Conservation (phyloP, 1,140 invertebrate genomes). For the Homarus americanus region DNA sequence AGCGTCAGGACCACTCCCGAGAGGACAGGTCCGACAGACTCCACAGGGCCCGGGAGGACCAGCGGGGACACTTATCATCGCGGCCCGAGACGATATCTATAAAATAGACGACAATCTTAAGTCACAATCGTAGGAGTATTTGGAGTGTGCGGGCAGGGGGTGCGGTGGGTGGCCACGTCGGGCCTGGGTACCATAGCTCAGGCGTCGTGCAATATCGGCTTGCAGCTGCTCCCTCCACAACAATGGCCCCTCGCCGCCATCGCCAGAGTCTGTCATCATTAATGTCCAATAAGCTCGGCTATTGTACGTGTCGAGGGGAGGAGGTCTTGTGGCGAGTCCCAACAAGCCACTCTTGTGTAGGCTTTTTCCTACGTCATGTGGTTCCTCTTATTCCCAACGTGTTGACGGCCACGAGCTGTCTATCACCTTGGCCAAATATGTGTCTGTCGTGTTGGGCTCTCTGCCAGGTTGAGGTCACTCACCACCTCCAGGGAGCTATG, state of each 20-base stretch:
- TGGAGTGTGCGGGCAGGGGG: background rate
- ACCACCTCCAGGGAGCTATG: too few relatives aligned
- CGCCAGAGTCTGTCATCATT: constrained; percentile 14
- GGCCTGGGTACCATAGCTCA: background rate
- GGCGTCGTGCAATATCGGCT: background rate
- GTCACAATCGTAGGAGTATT: background rate
- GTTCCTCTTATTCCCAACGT: too few relatives aligned
- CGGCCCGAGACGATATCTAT: background rate
- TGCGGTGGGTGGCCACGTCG: background rate
- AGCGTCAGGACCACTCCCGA: too few relatives aligned
- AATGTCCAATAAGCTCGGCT: constrained; percentile 11
- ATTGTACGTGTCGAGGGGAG: background rate
- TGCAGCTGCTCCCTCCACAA: background rate
- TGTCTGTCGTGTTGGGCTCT: too few relatives aligned
- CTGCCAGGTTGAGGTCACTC: too few relatives aligned
- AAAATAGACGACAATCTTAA: background rate
- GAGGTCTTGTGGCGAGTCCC: background rate
- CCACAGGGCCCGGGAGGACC: background rate
- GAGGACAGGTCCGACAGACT: background rate
- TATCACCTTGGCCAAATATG: too few relatives aligned
- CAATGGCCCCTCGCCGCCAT: background rate
- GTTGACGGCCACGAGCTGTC: too few relatives aligned
- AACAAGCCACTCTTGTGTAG: too few relatives aligned
- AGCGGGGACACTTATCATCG: background rate
- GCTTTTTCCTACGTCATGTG: too few relatives aligned